phyloP scores from a whole-genome alignment of 2,797 vertebrate species.

The Microctenopoma steveboyesi region DNA sequence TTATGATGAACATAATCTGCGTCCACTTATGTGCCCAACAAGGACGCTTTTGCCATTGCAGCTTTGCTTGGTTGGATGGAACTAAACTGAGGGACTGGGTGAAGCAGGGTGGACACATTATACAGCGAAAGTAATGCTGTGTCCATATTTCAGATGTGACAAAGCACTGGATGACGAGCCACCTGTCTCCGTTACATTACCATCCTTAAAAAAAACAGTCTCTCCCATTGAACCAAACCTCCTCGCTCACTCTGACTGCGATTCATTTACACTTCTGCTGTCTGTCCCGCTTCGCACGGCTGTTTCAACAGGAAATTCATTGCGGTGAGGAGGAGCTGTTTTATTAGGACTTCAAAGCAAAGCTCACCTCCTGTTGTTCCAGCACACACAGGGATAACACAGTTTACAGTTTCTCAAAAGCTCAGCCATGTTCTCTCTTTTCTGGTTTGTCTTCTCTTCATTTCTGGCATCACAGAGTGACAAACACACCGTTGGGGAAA shows the following conservation, averaged over 20 bases:
- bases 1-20: too few species aligned
- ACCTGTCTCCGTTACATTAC: too few species aligned
- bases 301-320: background rate
- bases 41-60: too few species aligned
- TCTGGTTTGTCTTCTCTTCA: background rate
- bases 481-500: too few species aligned
- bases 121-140: too few species aligned
- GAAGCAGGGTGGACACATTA: too few species aligned
- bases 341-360: background rate
- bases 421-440: background rate
- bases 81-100: too few species aligned
- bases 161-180: too few species aligned
- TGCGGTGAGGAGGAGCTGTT: background rate
- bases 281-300: background rate
- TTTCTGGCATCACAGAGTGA: background rate
- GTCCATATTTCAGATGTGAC: too few species aligned
- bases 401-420: conserved; percentile 13
- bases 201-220: conserved; percentile 6
- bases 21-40: too few species aligned
- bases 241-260: background rate
- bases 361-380: conserved; percentile 19
- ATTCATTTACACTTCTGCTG: conserved; percentile 8
- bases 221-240: background rate
- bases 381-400: conserved; percentile 18
- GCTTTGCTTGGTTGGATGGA: too few species aligned